phyloP scores from a whole-genome alignment of 2,888 invertebrate species.

The Phalangium opilio region DNA sequence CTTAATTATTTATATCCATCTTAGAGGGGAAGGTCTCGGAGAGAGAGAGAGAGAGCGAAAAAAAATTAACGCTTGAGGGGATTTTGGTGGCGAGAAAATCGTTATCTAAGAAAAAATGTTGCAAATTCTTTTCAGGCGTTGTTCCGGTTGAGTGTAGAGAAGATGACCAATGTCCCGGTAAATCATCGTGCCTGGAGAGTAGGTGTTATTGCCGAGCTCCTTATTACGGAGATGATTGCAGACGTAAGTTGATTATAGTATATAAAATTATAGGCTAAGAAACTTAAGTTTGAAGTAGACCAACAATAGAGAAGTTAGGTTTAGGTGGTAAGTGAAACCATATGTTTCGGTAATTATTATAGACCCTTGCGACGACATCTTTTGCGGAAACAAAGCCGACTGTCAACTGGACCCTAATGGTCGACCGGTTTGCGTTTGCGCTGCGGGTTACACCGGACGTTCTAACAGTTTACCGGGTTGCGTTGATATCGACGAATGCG shows the following conservation, averaged over 20 bases:
- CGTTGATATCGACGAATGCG: constrained; percentile 69
- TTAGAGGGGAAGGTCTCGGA: too few relatives aligned
- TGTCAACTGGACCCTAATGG: constrained; percentile 64
- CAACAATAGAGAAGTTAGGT: too few relatives aligned
- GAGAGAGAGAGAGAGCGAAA: constrained; percentile 1
- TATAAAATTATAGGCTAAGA: too few relatives aligned
- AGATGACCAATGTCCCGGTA: constrained; percentile 71
- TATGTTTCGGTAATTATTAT: constrained; percentile 28
- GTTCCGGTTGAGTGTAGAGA: constrained; percentile 60
- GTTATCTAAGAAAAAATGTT: neutral
- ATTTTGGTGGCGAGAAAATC: neutral
- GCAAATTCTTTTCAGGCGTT: constrained; percentile 24
- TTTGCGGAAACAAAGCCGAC: constrained; percentile 72
- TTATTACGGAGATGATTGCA: constrained; percentile 75
- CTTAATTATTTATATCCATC: neutral
- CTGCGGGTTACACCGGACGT: constrained; percentile 57
- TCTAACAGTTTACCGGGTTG: constrained; percentile 39
- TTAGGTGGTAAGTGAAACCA: too few relatives aligned
- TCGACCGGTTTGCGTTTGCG: constrained; percentile 67
- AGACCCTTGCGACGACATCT: constrained; percentile 78
- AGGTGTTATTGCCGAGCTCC: constrained; percentile 79
- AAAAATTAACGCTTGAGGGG: neutral
- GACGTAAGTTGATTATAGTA: constrained; percentile 61
- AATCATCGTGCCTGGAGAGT: constrained; percentile 59
- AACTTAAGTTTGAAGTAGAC: too few relatives aligned